A percentile compares a stretch with the other conserved stretches of the same genome.
phyloP scores from a whole-genome alignment of 2,888 invertebrate genomes.

The Agriopis aurantiaria region DNA sequence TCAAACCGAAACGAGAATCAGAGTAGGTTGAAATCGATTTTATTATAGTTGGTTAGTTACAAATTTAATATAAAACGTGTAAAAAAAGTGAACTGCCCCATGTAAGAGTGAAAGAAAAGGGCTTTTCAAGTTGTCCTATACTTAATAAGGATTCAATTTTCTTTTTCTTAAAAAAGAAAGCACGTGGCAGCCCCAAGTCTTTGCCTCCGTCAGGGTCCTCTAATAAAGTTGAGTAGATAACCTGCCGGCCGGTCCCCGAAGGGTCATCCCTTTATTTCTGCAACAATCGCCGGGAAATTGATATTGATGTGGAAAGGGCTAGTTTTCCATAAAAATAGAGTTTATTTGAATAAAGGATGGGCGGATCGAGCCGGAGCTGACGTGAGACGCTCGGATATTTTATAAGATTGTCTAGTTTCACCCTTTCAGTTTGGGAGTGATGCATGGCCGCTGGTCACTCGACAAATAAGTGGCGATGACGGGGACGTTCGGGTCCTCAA shows the following conservation, averaged over 20 bases:
- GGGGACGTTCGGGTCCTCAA: constrained; percentile 44
- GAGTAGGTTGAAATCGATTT: too few species aligned
- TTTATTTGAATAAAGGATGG: constrained; percentile 87
- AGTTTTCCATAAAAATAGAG: constrained; percentile 86
- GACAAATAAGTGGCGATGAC: constrained; percentile 59
- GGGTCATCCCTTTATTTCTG: constrained; percentile 86
- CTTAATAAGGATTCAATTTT: constrained; percentile 15
- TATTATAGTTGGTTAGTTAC: too few species aligned
- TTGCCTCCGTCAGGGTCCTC: constrained; percentile 70
- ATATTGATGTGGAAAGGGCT: constrained; percentile 86
- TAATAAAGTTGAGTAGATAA: constrained; percentile 82
- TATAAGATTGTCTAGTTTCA: constrained; percentile 75
- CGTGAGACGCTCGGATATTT: constrained; percentile 74
- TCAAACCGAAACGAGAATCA: too few species aligned
- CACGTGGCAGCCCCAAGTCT: constrained; percentile 46
- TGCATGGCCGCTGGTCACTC: constrained; percentile 60
- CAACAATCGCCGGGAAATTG: constrained; percentile 86
- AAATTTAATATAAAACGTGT: too few species aligned
- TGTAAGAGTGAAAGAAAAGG: not conserved
- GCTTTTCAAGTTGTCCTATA: not conserved
- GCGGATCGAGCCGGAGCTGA: constrained; percentile 73
- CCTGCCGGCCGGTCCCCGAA: constrained; percentile 76
- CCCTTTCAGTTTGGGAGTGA: constrained; percentile 59
- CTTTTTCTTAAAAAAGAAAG: constrained; percentile 31
- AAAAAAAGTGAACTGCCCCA: not conserved